These are phyloP conservation scores for Hoplias malabaricus DNA, from an alignment of 2,113 vertebrate genomes.

Conservation along the genomic window DNA sequence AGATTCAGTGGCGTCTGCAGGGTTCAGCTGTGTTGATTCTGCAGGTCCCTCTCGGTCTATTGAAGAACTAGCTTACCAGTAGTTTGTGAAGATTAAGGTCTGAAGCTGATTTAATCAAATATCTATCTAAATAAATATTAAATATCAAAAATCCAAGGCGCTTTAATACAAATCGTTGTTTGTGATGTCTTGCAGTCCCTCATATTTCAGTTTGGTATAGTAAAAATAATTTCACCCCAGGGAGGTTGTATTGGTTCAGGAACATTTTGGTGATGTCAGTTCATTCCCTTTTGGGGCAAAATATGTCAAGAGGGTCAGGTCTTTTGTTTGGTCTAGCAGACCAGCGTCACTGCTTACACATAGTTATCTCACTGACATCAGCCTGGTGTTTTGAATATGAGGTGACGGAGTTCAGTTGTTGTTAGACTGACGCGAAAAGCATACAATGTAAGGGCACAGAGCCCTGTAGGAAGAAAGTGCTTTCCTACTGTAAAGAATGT, in stretches of 20 bases:
- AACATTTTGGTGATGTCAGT: constrained; percentile 18
- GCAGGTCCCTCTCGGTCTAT: background rate
- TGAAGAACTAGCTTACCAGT: background rate
- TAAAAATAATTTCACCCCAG: background rate
- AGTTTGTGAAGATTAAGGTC: background rate
- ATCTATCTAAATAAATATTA: no score
- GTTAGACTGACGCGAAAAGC: constrained; percentile 23
- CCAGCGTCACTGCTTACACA: constrained; percentile 28
- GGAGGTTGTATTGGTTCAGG: no score
- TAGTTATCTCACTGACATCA: constrained; percentile 46
- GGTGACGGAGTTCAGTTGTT: constrained; percentile 39
- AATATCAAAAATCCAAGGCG: no score
- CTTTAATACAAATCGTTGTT: no score
- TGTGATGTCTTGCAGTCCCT: no score
- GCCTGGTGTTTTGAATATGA: constrained; percentile 27
- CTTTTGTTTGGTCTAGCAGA: constrained; percentile 37
- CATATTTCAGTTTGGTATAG: no score
- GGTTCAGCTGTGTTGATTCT: background rate
- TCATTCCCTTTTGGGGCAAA: constrained; percentile 28
- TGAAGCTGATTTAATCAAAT: background rate
- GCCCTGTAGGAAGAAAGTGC: constrained; percentile 31
- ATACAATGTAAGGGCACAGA: constrained; percentile 17
- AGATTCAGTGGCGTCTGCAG: background rate
- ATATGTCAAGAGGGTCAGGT: constrained; percentile 22
- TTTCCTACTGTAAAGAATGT: constrained; percentile 39